Base-by-base conservation (phyloP, 2,113 vertebrate species). In the Cranoglanis bouderius region DNA sequence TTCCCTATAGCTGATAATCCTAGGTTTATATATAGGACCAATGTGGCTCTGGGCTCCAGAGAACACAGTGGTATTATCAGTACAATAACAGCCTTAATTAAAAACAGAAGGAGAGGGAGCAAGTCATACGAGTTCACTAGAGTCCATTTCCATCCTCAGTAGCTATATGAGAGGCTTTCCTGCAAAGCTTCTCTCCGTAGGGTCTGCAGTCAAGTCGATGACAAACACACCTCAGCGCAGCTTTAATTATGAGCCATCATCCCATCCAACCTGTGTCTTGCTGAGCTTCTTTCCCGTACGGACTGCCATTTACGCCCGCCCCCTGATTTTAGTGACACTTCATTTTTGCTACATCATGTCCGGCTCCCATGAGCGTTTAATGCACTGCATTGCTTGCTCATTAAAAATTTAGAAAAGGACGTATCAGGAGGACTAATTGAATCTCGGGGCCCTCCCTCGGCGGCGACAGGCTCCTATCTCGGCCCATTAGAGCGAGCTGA, bases 391-490 rank as follows among this genome's bases (percentile, higher is more conserved):
- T 87, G 85, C 63, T 90, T 89, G 85, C 85, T 90, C 93, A 95
- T 96, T 92, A 96, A 95, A 95, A 94, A 95, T 95, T 95, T 92
- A 95, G 91, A 93, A 16, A 70, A 88, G 88, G 91, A 89, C 95
- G 90, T 94, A 95, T 95, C 91, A 92, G 85, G 91, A 74, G 78
- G 67, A 92, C 92, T 95, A 95, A 96, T 96, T 93, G 89, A 94
- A 95, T 94, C 92, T 93, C 85, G 82, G 85, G 93, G 92, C 93
- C 92, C 94, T 92, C 94, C 95, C 92, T 92, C 84, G 49, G 77
- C 91, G 82, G 67, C 91, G 6, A 92, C 89, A 84, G 93, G 91
- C 93, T 93, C 90, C 89, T 70, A 95, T 96, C 95, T 94, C 86
- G 88, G 90, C 93, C 94, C 94, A 95, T 96, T 95, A 96, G 93